Percentiles rank a stretch among this genome's conserved stretches.
Evolutionary conservation across 1,140 invertebrate genomes (phyloP).

Genomic region (Neodiprion pinetum): DNA sequence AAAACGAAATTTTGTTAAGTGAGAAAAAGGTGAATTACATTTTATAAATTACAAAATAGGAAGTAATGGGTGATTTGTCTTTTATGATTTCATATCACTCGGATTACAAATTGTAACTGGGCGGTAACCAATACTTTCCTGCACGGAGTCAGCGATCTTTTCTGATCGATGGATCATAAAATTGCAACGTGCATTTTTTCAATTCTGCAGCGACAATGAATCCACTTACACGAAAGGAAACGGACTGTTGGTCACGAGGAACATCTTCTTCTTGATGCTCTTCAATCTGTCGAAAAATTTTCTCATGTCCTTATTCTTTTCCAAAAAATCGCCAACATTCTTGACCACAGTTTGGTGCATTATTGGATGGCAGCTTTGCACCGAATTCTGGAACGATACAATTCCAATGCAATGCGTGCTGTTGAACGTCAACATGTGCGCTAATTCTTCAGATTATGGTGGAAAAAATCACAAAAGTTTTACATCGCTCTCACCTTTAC

Average conservation of each 20-base stretch:
- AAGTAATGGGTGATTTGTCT: no score
- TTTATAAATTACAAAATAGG: no score
- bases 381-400: slow-evolving; percentile 75
- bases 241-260: slow-evolving; percentile 96
- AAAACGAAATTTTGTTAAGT: no score
- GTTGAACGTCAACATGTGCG: background rate
- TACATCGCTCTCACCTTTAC: slow-evolving; percentile 75
- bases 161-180: no score
- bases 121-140: no score
- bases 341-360: slow-evolving; percentile 88
- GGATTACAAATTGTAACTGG: no score
- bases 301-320: slow-evolving; percentile 77
- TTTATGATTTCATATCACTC: no score
- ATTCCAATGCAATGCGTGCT: slow-evolving; percentile 17
- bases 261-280: slow-evolving; percentile 84
- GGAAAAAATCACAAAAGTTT: background rate
- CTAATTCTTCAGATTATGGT: slow-evolving; percentile 4
- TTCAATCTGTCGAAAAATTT: slow-evolving; percentile 80
- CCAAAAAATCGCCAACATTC: slow-evolving; percentile 82
- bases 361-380: slow-evolving; percentile 87
- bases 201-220: no score
- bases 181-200: no score
- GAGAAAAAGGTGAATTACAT: no score
- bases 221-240: slow-evolving; percentile 93
- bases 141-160: no score